Evolutionary conservation across 2,113 vertebrate species (phyloP).

Genomic region (Conger conger): DNA sequence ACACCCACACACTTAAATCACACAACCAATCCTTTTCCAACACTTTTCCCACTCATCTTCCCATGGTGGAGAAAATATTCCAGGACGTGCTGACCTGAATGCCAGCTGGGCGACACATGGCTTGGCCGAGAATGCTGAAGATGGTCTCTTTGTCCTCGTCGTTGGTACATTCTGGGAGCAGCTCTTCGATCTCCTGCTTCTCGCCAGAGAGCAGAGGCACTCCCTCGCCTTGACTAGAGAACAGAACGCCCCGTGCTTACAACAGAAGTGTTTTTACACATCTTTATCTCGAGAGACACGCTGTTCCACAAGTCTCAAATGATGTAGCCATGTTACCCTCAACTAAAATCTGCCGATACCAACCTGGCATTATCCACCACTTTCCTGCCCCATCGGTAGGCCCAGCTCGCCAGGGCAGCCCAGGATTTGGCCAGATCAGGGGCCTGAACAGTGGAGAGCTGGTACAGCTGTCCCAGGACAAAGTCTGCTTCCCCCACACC

Average conservation of each 20-base stretch:
- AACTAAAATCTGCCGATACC: conserved; percentile 29
- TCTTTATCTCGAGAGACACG: not conserved
- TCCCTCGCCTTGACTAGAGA: conserved; percentile 90
- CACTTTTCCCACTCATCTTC: not conserved
- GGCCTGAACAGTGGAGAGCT: conserved; percentile 89
- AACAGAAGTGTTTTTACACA: not conserved
- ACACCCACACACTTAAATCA: not conserved
- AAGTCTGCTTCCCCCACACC: conserved; percentile 96
- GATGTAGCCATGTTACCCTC: no score
- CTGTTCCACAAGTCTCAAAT: no score
- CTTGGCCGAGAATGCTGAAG: conserved; percentile 93
- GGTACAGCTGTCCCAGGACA: conserved; percentile 92
- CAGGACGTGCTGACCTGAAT: conserved; percentile 80
- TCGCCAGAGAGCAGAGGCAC: conserved; percentile 88
- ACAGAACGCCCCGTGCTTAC: not conserved
- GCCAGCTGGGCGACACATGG: conserved; percentile 93
- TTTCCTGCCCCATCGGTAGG: conserved; percentile 96
- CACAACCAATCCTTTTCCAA: not conserved
- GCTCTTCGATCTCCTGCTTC: conserved; percentile 88
- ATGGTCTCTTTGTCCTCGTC: conserved; percentile 91
- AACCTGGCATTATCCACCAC: conserved; percentile 98
- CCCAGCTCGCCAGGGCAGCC: conserved; percentile 96
- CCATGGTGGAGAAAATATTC: not conserved
- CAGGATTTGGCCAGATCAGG: conserved; percentile 97
- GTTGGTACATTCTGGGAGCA: conserved; percentile 81